phyloP scores from a whole-genome alignment of 2,797 vertebrate genomes.

The Enteromius paludinosus region DNA sequence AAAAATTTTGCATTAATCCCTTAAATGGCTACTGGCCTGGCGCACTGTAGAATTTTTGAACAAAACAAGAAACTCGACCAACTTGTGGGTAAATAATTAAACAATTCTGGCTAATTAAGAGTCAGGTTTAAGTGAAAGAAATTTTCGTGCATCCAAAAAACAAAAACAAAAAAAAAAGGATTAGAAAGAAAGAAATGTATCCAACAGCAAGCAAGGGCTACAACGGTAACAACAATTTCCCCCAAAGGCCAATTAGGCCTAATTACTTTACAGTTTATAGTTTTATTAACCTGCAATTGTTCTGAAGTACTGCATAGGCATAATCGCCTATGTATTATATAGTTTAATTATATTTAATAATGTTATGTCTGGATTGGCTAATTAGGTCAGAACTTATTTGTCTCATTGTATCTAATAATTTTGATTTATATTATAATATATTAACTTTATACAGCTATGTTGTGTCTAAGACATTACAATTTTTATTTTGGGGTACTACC shows the following conservation, averaged over 20 bases:
- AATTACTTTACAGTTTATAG: neutral
- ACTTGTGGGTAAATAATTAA: neutral
- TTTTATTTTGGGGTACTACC: neutral
- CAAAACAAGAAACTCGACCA: slow-evolving; percentile 12
- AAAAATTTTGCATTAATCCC: slow-evolving; percentile 91
- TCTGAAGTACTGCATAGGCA: neutral
- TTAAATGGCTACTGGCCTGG: slow-evolving; percentile 82
- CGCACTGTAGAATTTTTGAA: slow-evolving; percentile 71
- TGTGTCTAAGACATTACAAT: neutral
- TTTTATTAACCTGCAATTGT: neutral
- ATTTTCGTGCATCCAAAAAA: neutral
- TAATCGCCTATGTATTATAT: neutral
- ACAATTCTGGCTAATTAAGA: neutral
- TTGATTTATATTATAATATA: neutral
- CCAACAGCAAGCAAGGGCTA: too few species aligned
- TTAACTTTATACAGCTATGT: neutral
- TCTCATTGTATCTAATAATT: neutral
- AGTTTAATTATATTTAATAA: slow-evolving; percentile 2
- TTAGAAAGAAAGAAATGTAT: neutral
- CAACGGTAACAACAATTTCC: neutral
- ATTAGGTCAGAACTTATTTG: neutral
- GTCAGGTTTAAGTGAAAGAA: neutral
- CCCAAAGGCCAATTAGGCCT: neutral
- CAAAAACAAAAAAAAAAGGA: neutral
- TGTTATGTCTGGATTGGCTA: neutral